These are phyloP conservation scores for Sitta europaea DNA, from an alignment of 2,113 vertebrate species.

Conservation along the genomic window DNA sequence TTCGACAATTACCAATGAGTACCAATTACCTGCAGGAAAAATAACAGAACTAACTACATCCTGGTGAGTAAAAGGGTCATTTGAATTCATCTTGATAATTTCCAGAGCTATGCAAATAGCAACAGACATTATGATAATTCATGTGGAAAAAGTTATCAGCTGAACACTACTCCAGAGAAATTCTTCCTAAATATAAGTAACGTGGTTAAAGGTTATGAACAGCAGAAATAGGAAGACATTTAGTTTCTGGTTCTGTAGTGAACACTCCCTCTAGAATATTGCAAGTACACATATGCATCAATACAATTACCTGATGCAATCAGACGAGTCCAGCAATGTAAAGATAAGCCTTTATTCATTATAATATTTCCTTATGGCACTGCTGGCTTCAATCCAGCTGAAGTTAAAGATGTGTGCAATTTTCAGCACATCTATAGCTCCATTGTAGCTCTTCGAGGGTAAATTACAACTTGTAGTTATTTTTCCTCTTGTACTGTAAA, in stretches of 20 bases:
- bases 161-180: slow-evolving; percentile 34
- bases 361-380: not conserved
- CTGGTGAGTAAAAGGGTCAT: slow-evolving; percentile 2
- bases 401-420: not conserved
- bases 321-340: not conserved
- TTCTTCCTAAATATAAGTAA: slow-evolving; percentile 4
- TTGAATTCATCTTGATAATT: slow-evolving; percentile 33
- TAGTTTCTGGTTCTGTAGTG: not conserved
- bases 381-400: not conserved
- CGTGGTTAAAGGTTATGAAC: not conserved
- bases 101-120: slow-evolving; percentile 35
- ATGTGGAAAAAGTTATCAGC: not conserved
- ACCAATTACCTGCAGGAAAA: slow-evolving; percentile 2
- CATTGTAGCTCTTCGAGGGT: not conserved
- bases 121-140: slow-evolving; percentile 25
- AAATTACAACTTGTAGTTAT: not conserved
- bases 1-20: slow-evolving; percentile 9
- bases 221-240: not conserved
- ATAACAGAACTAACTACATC: not conserved
- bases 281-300: not conserved
- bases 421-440: not conserved
- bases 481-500: not conserved
- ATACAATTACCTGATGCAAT: not conserved
- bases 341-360: not conserved
- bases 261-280: not conserved